Evolutionary conservation across 1,140 invertebrate species (phyloP).

Genomic region (Drosophila orosa): DNA sequence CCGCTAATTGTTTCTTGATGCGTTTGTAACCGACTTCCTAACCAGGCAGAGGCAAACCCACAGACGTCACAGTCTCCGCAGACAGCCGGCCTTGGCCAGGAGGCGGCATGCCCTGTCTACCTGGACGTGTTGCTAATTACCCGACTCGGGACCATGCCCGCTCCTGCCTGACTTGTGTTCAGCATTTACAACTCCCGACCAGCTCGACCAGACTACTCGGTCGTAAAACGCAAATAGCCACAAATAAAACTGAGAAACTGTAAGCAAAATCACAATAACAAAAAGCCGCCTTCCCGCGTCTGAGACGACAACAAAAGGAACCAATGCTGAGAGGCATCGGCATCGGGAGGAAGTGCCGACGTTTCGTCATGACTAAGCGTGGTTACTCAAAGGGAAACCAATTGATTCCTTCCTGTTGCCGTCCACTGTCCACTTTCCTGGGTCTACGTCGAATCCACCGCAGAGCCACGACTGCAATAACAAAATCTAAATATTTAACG

Average conservation of each 20-base stretch:
- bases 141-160: constrained; percentile 8
- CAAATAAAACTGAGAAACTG: constrained; percentile 43
- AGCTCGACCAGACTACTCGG: too few relatives aligned
- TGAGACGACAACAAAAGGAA: constrained; percentile 67
- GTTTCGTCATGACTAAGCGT: constrained; percentile 67
- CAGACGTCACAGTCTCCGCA: neutral
- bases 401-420: constrained; percentile 79
- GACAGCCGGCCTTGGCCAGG: constrained; percentile 27
- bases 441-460: constrained; percentile 7
- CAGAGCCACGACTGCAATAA: constrained; percentile 49
- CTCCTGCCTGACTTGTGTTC: constrained; percentile 54
- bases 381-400: constrained; percentile 67
- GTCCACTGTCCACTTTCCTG: constrained; percentile 7
- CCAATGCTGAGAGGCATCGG: constrained; percentile 18
- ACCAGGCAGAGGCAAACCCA: constrained; percentile 10
- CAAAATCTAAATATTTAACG: constrained; percentile 80
- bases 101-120: constrained; percentile 37
- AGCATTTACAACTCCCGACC: constrained; percentile 46
- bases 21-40: constrained; percentile 43
- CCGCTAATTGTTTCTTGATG: constrained; percentile 78
- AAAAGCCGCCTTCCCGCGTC: constrained; percentile 35
- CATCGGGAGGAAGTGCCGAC: constrained; percentile 63
- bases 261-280: constrained; percentile 38
- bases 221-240: constrained; percentile 61
- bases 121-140: constrained; percentile 49